Conservation (phyloP, 2,888 invertebrate genomes). For the Polydrusus pterygomalis region DNA sequence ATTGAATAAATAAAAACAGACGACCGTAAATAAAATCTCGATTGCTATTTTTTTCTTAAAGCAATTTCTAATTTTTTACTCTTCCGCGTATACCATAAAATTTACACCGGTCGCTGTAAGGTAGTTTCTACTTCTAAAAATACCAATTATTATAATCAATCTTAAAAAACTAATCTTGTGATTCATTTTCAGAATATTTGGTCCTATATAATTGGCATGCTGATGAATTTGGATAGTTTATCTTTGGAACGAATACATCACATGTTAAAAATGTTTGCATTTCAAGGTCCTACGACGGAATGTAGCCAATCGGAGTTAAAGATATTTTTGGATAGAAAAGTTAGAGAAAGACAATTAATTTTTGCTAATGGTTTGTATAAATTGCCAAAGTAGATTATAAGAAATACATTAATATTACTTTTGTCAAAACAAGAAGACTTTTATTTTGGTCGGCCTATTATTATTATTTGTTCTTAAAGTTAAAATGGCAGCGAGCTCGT, state of each 20-base stretch:
- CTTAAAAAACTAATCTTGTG: too few relatives aligned
- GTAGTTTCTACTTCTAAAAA: too few relatives aligned
- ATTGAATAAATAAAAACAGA: too few relatives aligned
- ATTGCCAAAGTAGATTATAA: conserved; percentile 79
- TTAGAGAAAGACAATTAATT: conserved; percentile 90
- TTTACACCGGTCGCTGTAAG: too few relatives aligned
- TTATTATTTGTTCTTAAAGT: too few relatives aligned
- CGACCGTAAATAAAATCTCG: too few relatives aligned
- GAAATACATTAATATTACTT: conserved; percentile 14
- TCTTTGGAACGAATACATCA: conserved; percentile 95
- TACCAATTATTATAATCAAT: too few relatives aligned
- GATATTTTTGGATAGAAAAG: conserved; percentile 93
- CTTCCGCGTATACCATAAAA: too few relatives aligned
- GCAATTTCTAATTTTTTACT: too few relatives aligned
- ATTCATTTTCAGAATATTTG: conserved; percentile 82
- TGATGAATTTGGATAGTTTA: conserved; percentile 94
- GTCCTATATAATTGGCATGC: conserved; percentile 98
- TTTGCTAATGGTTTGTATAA: conserved; percentile 92
- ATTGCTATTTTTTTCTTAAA: too few relatives aligned
- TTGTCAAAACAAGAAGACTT: neutral
- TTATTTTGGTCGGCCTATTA: too few relatives aligned
- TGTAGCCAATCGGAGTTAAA: conserved; percentile 91
- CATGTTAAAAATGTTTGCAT: conserved; percentile 97
- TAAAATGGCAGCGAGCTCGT: too few relatives aligned
- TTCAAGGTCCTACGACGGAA: conserved; percentile 91